Base-by-base conservation (phyloP, 2,797 vertebrate genomes). In the Gymnodraco acuticeps region DNA sequence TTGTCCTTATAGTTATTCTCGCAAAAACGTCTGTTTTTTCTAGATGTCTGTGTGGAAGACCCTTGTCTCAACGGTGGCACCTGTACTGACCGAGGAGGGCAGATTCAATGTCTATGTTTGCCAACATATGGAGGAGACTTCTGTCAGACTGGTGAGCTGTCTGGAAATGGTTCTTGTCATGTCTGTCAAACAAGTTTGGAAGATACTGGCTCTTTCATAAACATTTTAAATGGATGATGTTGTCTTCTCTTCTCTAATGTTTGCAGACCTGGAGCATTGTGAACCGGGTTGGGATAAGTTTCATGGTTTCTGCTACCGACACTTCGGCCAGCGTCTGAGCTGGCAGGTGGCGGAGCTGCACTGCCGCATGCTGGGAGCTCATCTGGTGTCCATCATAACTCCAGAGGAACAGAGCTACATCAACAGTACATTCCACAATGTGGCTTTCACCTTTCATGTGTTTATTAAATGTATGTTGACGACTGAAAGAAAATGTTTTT, bases 61-160 rank as follows among this genome's bases (percentile, higher is more conserved):
- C 96, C 97, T 50, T 99, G 98, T 91, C 92, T 89, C 72, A 99
- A 99, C 1, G 98, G 97, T 85, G 98, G 97, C 48, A 99, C 98
- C 3, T 99, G 98, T 69, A 87, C 89, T 1, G 97, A 99, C 10
- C 52, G 5, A 55, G 92, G 86, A 0, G 93, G 92, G 14, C 81
- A 19, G 6, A 58, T 93, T 61, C 75, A 87, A 79, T 99, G 98
- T 87, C 86, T 99, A 47, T 99, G 98, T 89, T 89, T 99, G 78
- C 96, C 97, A 0, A 96, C 96, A 66, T 99, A 99, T 0, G 95
- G 94, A 84, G 98, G 97, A 82, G 82, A 95, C 78, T 81, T 94
- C 81, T 99, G 98, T 54, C 91, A 98, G 64, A 94, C 73, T 38
- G 93, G 98, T 99, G 91, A 96, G 96, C 88, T 59, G 0, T 31